Conservation (phyloP, 2,797 vertebrate species). For the Propithecus deckenii region DNA sequence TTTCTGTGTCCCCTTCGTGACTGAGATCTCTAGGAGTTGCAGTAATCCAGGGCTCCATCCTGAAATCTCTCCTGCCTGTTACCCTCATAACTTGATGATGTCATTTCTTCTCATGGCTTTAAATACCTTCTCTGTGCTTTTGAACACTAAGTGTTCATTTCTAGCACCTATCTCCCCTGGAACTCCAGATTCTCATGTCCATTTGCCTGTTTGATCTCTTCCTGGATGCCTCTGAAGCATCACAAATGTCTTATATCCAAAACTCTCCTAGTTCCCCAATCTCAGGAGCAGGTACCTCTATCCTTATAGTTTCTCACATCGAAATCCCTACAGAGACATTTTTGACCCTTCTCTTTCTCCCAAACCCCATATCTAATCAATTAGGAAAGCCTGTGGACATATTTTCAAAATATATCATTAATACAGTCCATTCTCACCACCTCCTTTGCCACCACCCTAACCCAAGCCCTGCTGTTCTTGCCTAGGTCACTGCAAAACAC, state of each 20-base stretch:
- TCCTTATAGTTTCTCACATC: not conserved
- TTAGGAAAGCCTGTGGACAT: not conserved
- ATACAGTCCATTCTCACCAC: not conserved
- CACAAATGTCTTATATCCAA: not conserved
- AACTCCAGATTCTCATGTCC: not conserved
- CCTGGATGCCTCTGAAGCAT: not conserved
- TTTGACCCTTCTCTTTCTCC: not conserved
- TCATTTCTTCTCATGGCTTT: not conserved
- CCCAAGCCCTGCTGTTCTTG: not conserved
- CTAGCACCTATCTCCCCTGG: not conserved
- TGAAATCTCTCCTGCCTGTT: not conserved
- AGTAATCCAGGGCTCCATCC: fast-evolving
- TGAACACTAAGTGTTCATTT: not conserved
- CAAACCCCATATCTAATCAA: not conserved
- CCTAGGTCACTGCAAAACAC: not conserved
- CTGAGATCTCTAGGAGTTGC: not conserved
- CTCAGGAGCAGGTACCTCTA: not conserved
- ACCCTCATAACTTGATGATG: not conserved
- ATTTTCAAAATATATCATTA: not conserved
- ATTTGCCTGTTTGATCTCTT: not conserved
- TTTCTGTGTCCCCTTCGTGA: not conserved
- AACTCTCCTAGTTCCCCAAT: not conserved
- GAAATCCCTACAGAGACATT: not conserved
- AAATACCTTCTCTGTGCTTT: not conserved
- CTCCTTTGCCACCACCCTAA: not conserved